Evolutionary conservation across 2,888 invertebrate species (phyloP).

Genomic region (Apotomis betuletana): DNA sequence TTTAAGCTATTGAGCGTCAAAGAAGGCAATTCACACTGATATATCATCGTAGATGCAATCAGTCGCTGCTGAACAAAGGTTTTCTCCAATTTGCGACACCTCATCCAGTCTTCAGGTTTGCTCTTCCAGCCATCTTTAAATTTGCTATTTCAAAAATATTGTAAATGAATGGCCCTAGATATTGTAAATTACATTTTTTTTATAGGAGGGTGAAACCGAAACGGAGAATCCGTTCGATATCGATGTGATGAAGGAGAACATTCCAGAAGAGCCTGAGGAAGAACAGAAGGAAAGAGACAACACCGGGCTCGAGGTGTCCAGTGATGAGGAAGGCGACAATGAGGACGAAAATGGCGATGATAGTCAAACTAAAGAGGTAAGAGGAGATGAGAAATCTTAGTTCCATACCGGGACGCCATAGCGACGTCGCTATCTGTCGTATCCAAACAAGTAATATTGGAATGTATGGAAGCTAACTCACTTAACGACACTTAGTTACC

Average conservation of each 20-base stretch:
- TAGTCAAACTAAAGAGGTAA: constrained; percentile 52
- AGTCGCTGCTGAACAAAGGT: no score
- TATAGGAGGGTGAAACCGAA: constrained; percentile 81
- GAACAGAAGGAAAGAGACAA: constrained; percentile 67
- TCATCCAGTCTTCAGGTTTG: no score
- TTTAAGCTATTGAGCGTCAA: no score
- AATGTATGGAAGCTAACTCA: no score
- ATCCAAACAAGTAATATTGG: no score
- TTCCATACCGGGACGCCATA: background rate
- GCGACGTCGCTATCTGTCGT: no score
- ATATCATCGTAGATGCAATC: background rate
- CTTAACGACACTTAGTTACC: no score
- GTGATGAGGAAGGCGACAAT: constrained; percentile 70
- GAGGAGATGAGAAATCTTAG: constrained; percentile 2
- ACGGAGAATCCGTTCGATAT: constrained; percentile 94
- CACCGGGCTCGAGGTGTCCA: constrained; percentile 76
- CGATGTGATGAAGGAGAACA: constrained; percentile 88
- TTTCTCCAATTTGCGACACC: no score
- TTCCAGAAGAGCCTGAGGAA: constrained; percentile 67
- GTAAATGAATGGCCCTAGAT: no score
- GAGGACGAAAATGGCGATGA: constrained; percentile 60
- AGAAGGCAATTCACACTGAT: no score
- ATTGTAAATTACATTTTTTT: background rate
- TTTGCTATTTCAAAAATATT: no score
- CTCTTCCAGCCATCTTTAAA: no score